Evolutionary conservation across 2,113 vertebrate species (phyloP).

Genomic region (Sapayoa aenigma): DNA sequence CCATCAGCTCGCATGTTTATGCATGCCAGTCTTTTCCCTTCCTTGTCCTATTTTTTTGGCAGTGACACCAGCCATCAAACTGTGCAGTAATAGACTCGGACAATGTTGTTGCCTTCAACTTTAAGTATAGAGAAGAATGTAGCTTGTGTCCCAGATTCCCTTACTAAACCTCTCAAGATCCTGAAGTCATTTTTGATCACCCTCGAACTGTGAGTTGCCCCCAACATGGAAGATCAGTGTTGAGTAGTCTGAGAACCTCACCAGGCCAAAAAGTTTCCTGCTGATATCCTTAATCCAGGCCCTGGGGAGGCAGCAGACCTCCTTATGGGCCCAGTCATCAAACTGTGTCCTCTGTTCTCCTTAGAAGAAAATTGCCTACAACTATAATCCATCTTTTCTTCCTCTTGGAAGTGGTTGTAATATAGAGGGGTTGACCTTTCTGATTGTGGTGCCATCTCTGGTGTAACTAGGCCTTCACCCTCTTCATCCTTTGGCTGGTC

Average conservation of each 20-base stretch:
- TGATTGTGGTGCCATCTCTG: neutral
- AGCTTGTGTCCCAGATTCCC: neutral
- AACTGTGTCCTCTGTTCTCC: neutral
- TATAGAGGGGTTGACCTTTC: neutral
- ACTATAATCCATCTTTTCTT: neutral
- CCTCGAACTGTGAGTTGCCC: neutral
- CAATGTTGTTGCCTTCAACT: neutral
- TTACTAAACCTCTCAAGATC: neutral
- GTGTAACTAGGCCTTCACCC: neutral
- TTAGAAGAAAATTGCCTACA: neutral
- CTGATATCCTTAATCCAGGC: neutral
- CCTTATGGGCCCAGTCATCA: neutral
- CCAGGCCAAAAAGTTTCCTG: neutral
- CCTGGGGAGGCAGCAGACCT: neutral
- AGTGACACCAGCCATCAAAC: rapidly evolving
- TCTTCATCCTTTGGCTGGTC: neutral
- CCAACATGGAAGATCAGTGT: neutral
- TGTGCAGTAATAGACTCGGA: neutral
- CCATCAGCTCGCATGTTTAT: too few species aligned
- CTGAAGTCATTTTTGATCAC: neutral
- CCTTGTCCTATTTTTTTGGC: neutral
- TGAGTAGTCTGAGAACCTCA: neutral
- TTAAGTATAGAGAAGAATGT: neutral
- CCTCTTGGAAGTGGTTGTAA: neutral
- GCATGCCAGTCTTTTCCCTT: neutral